Percentiles rank a stretch among this genome's conserved stretches.
phyloP scores from a whole-genome alignment of 92 coral and sea anemone species.

The Phenganax stokvisi region DNA sequence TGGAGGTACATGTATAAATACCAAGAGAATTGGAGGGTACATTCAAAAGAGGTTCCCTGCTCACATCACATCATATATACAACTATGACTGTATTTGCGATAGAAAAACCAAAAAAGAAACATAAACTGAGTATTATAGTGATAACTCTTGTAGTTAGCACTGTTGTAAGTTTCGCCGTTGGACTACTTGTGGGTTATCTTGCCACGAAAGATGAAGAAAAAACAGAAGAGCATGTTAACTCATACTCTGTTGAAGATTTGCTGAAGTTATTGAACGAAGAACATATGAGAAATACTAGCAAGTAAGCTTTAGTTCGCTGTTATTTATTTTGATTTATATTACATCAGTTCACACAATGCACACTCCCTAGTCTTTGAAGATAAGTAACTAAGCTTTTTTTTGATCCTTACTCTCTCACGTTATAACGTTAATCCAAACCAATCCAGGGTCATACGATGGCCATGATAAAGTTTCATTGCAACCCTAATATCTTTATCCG shows the following conservation, averaged over 20 bases:
- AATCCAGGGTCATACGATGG: no score
- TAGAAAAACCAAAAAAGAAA: slow-evolving; percentile 1
- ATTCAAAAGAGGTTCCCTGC: not conserved
- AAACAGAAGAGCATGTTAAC: not conserved
- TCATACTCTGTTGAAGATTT: not conserved
- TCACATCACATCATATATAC: not conserved
- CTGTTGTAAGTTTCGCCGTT: slow-evolving; percentile 4
- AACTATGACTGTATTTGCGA: slow-evolving; percentile 7
- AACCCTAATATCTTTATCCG: no score
- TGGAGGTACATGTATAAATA: not conserved
- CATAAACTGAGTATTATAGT: not conserved
- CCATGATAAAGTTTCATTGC: no score
- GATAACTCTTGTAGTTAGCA: not conserved
- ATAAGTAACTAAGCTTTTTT: no score
- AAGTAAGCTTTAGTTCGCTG: not conserved
- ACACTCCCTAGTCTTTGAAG: no score
- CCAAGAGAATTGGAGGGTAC: not conserved
- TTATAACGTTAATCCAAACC: no score
- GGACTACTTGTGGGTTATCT: not conserved
- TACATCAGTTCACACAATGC: no score
- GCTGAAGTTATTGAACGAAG: not conserved
- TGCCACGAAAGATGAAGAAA: not conserved
- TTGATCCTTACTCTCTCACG: no score
- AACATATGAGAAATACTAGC: not conserved
- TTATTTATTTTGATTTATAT: no score